A percentile compares a stretch with the other conserved stretches of the same genome.
These are phyloP conservation scores for Propsilocerus akamusi DNA, from an alignment of 1,140 invertebrate genomes.

Conservation along the genomic window DNA sequence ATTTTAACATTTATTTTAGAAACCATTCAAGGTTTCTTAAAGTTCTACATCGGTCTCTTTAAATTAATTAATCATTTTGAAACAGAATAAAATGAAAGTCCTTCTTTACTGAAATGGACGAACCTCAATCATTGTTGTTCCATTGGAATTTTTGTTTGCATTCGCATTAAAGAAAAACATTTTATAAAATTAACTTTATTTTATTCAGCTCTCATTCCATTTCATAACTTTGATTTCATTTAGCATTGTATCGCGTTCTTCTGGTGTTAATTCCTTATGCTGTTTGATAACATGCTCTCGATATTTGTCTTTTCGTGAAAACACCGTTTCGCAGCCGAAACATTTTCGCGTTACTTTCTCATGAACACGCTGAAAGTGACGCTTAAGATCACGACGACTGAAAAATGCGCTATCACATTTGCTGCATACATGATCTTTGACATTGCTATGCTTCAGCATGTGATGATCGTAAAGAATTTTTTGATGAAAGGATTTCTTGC, in stretches of 20 bases:
- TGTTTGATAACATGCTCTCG: neutral
- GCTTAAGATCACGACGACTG: neutral
- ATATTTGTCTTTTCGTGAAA: neutral
- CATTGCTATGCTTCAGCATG: neutral
- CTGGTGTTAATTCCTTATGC: neutral
- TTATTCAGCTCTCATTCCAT: neutral
- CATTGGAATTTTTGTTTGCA: no score
- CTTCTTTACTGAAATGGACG: no score
- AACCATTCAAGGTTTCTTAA: no score
- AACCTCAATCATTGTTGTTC: no score
- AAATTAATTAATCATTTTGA: no score
- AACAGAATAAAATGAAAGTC: no score
- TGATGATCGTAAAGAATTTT: neutral
- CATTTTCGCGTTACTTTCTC: neutral
- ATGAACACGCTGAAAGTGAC: neutral
- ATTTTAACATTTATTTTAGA: no score
- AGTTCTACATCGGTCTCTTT: no score
- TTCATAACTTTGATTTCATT: neutral
- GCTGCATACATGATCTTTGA: neutral
- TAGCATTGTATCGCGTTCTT: neutral
- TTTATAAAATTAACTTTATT: no score
- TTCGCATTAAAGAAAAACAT: no score
- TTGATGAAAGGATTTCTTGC: neutral
- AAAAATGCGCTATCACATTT: neutral
- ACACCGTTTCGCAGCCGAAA: neutral